A percentile compares a stretch with the other conserved stretches of the same genome.
phyloP scores from a whole-genome alignment of 2,797 vertebrate genomes.

The Sebastes taczanowskii region DNA sequence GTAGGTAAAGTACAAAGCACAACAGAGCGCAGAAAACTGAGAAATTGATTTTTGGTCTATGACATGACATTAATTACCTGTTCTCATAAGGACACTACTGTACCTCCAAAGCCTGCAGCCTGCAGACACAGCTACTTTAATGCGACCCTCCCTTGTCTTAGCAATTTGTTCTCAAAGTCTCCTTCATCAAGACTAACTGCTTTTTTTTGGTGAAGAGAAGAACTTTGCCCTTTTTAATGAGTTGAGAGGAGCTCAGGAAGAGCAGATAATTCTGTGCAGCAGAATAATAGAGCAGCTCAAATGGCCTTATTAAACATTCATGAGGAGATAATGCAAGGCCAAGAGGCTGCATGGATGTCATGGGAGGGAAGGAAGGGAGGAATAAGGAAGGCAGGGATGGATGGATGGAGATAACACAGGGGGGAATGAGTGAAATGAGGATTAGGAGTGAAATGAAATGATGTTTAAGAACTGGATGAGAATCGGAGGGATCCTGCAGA shows the following conservation, averaged over 20 bases:
- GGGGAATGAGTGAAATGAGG: constrained; percentile 15
- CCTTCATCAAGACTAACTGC: constrained; percentile 23
- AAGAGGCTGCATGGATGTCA: constrained; percentile 45
- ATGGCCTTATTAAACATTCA: constrained; percentile 82
- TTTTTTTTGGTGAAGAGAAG: constrained; percentile 22
- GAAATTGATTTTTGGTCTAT: not conserved
- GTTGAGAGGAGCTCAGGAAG: constrained; percentile 63
- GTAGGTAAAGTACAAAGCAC: not conserved
- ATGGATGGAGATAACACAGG: constrained; percentile 27
- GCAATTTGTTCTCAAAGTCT: constrained; percentile 30
- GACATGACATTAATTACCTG: constrained; percentile 1
- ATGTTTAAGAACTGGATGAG: constrained; percentile 2
- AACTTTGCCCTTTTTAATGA: constrained; percentile 72
- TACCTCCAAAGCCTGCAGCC: constrained; percentile 18
- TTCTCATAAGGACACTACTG: constrained; percentile 29
- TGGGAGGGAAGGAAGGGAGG: constrained; percentile 8
- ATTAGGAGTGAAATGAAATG: constrained; percentile 17
- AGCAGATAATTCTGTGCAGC: constrained; percentile 64
- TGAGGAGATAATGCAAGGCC: constrained; percentile 72
- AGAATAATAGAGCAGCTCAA: constrained; percentile 75
- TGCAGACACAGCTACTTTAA: constrained; percentile 17
- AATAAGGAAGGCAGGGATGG: not conserved
- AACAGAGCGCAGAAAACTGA: not conserved
- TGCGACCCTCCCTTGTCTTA: constrained; percentile 23
- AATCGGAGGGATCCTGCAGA: not conserved